Base-by-base conservation (phyloP, 92 coral and sea anemone genomes). In the Zoanthus sansibaricus region DNA sequence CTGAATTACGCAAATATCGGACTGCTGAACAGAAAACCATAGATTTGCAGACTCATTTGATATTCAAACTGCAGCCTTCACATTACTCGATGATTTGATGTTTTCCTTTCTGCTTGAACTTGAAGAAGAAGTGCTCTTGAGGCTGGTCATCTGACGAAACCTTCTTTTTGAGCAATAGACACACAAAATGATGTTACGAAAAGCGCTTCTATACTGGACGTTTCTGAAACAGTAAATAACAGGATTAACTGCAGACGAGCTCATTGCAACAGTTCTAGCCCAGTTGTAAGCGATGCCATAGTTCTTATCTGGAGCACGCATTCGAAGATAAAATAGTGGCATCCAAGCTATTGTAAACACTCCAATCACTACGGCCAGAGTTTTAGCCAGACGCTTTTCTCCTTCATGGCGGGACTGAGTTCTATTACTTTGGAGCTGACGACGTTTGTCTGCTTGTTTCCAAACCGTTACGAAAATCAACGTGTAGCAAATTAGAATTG, bases 341-440 rank as follows among this genome's bases (percentile, higher is more conserved):
- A 68, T 89, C 99, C 99, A 96, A 32, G 93, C 92, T 0, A 88
- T 69, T 0, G 98, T 93, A 52, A 96, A 94, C 47, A 91, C 91
- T 2, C 87, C 83, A 71, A 96, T 87, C 1, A 96, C 90, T 78
- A 91, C 59, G 6, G 87, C 95, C 33, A 94, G 88, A 4, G 99
- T 96, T 44, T 89, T 85, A 6, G 99, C 98, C 18, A 91, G 92
- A 8, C 96, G 92, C 56, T 89, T 83, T 45, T 93, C 93, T 6
- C 86, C 25, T 46, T 85, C 84, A 18, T 64, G 78, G 4, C 77
- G 72, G 11, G 52, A 61, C 45, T 70, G 16, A 5, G 66, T 58
- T 58, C 77, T 44, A 48, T 62, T 48, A 1, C 84, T 87, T 6
- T 69, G 78, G 6, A 47, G 89, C 0, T 44, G 71, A 0, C 71